Evolutionary conservation across 2,113 vertebrate species (phyloP).

Genomic region (Lichenostomus cassidix): DNA sequence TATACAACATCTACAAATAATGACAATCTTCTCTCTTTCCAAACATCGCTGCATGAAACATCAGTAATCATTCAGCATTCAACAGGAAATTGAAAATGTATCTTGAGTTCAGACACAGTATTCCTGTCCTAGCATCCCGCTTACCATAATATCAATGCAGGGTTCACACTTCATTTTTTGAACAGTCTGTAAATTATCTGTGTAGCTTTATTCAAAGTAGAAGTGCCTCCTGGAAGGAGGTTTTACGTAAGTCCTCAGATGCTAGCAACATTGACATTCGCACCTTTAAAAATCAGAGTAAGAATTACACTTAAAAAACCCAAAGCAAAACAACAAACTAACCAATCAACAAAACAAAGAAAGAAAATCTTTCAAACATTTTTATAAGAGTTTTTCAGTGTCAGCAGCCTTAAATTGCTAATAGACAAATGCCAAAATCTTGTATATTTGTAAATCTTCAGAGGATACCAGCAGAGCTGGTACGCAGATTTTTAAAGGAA

Average conservation of each 20-base stretch:
- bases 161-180: background rate
- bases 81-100: background rate
- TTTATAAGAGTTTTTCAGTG: background rate
- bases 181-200: background rate
- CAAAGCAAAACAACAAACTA: background rate
- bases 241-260: background rate
- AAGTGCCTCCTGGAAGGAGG: background rate
- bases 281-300: background rate
- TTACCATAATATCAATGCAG: rapidly evolving
- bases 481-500: background rate
- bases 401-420: background rate
- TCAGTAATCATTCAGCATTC: background rate
- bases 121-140: background rate
- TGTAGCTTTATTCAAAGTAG: background rate
- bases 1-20: background rate
- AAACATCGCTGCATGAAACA: background rate
- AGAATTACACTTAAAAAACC: background rate
- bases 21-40: background rate
- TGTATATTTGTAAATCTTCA: background rate
- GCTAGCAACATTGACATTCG: background rate
- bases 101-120: background rate
- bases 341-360: background rate
- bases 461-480: background rate
- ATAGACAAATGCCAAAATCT: background rate
- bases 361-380: background rate